Evolutionary conservation across 2,888 invertebrate genomes (phyloP).

Genomic region (Cyrtodaria siliqua): DNA sequence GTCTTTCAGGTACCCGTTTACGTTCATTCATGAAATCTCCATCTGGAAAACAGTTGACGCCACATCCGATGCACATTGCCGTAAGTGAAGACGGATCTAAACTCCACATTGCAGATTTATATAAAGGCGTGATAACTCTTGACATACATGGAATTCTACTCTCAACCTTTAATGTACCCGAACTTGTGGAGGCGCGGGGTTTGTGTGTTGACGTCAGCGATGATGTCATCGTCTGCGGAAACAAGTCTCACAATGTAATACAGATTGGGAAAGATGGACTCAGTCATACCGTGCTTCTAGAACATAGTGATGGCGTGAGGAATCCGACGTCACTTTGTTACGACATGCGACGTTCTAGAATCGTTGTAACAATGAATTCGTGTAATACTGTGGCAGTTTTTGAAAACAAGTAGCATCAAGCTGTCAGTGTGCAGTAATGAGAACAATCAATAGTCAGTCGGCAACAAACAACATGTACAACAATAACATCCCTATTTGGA

Average conservation of each 20-base stretch:
- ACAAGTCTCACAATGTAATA: constrained; percentile 24
- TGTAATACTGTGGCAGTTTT: neutral
- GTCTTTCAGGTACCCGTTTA: constrained; percentile 18
- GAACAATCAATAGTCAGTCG: too few relatives aligned
- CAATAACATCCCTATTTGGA: too few relatives aligned
- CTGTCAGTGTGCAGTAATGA: too few relatives aligned
- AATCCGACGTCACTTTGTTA: constrained; percentile 25
- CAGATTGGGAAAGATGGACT: constrained; percentile 11
- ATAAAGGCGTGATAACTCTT: constrained; percentile 30
- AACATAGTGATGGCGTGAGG: neutral
- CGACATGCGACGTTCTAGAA: constrained; percentile 1
- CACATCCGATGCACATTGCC: constrained; percentile 32
- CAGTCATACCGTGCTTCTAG: constrained; percentile 4
- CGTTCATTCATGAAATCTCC: constrained; percentile 13
- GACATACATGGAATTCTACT: constrained; percentile 15
- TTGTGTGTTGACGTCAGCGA: constrained; percentile 35
- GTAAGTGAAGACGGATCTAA: constrained; percentile 13
- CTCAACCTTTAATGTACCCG: neutral
- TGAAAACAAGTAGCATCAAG: too few relatives aligned
- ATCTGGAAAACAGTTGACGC: constrained; percentile 14
- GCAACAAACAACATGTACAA: too few relatives aligned
- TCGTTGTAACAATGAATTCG: constrained; percentile 5
- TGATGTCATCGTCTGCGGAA: constrained; percentile 17
- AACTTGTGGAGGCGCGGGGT: constrained; percentile 30
- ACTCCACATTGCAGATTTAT: constrained; percentile 22